These are phyloP conservation scores for Amphibalanus amphitrite DNA, from an alignment of 1,140 invertebrate species.

Conservation along the genomic window DNA sequence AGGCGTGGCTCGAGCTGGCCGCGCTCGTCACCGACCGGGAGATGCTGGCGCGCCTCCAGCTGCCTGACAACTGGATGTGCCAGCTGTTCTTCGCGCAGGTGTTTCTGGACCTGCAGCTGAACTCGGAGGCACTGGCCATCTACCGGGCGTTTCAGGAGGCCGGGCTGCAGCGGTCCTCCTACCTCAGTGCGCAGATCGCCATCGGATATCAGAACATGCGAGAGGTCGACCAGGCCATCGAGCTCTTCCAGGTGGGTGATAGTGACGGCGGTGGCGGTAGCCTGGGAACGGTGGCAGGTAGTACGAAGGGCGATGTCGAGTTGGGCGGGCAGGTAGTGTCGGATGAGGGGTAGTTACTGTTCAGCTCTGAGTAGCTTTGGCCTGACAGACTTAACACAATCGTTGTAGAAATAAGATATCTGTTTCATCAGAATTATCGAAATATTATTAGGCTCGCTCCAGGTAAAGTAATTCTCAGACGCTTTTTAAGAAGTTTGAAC, in stretches of 20 bases:
- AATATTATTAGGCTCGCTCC: no score
- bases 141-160: conserved; percentile 54
- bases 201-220: conserved; percentile 80
- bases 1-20: conserved; percentile 82
- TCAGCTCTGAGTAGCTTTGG: no score
- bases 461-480: no score
- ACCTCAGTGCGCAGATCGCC: conserved; percentile 80
- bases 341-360: no score
- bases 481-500: no score
- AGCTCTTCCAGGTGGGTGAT: conserved; percentile 33
- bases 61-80: conserved; percentile 57
- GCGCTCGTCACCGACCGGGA: conserved; percentile 61
- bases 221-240: conserved; percentile 78
- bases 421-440: no score
- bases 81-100: conserved; percentile 80
- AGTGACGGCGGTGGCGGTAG: no score
- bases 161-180: conserved; percentile 72
- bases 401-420: no score
- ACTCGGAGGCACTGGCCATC: conserved; percentile 71
- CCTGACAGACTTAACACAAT: no score
- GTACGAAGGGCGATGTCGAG: no score
- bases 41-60: conserved; percentile 18
- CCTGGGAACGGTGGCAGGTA: no score
- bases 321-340: no score
- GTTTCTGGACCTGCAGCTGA: conserved; percentile 73